Percentiles rank a stretch among this genome's conserved stretches.
Evolutionary conservation across 2,888 invertebrate species (phyloP).

Genomic region (Pristionchus exspectatus): DNA sequence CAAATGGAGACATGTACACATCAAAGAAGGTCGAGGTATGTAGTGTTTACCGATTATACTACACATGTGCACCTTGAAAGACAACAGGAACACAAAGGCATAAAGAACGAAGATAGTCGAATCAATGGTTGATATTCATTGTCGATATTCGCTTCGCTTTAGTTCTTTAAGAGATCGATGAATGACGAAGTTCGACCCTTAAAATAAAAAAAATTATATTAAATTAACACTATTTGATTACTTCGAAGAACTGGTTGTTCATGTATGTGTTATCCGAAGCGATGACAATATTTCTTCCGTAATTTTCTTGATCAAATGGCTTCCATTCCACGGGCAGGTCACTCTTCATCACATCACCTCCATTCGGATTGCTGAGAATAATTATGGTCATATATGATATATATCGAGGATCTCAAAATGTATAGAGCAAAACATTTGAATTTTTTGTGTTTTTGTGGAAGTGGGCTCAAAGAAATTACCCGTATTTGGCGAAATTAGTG

Average conservation of each 20-base stretch:
- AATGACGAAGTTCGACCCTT: neutral
- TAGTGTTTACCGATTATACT: neutral
- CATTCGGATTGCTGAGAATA: constrained; percentile 24
- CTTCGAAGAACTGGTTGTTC: constrained; percentile 10
- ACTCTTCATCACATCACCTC: neutral
- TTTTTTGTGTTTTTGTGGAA: no score
- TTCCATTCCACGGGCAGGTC: neutral
- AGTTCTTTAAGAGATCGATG: neutral
- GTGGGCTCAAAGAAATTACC: neutral
- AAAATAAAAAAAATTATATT: neutral
- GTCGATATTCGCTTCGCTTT: neutral
- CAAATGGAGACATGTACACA: neutral
- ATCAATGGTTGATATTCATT: neutral
- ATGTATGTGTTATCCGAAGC: neutral
- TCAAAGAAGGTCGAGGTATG: neutral
- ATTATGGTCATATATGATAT: neutral
- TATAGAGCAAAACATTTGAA: no score
- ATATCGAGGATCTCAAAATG: no score
- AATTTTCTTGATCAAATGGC: neutral
- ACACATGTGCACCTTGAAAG: no score
- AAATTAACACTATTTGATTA: neutral
- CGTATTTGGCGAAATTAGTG: constrained; percentile 51
- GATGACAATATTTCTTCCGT: neutral
- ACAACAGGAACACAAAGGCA: no score
- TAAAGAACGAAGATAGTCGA: no score